Conservation (phyloP, 2,113 vertebrate genomes). For the Rhagologus leucostigma region DNA sequence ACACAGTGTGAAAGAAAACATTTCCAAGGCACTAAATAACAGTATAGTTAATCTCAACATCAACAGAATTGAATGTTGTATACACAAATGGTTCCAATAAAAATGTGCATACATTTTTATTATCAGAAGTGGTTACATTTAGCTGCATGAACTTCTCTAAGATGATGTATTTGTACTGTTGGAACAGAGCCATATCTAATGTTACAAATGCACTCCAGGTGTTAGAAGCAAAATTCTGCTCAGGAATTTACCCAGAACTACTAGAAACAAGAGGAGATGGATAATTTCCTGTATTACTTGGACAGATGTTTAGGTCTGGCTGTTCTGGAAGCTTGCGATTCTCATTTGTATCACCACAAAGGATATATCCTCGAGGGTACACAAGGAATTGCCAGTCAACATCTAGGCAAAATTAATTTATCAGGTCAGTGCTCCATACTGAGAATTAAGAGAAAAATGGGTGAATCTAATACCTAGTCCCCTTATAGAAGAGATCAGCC, state of each 20-base stretch:
- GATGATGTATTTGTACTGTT: background rate
- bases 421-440: background rate
- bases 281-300: slow-evolving; percentile 20
- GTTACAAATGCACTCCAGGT: slow-evolving; percentile 38
- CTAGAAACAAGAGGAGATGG: background rate
- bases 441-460: background rate
- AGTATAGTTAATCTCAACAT: background rate
- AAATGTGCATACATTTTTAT: background rate
- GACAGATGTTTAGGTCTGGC: background rate
- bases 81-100: slow-evolving; percentile 23
- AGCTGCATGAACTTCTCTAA: background rate
- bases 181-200: slow-evolving; percentile 9
- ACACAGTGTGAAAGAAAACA: background rate
- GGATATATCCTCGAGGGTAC: background rate
- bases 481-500: background rate
- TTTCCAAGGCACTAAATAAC: slow-evolving; percentile 16
- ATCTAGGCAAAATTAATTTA: background rate
- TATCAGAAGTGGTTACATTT: background rate
- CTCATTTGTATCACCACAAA: background rate
- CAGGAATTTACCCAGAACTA: background rate
- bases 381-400: background rate
- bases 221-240: background rate
- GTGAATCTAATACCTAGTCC: background rate
- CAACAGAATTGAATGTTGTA: background rate
- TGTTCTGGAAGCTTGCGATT: background rate